Conservation (phyloP, 2,888 invertebrate species). For the Poecilus cupreus region DNA sequence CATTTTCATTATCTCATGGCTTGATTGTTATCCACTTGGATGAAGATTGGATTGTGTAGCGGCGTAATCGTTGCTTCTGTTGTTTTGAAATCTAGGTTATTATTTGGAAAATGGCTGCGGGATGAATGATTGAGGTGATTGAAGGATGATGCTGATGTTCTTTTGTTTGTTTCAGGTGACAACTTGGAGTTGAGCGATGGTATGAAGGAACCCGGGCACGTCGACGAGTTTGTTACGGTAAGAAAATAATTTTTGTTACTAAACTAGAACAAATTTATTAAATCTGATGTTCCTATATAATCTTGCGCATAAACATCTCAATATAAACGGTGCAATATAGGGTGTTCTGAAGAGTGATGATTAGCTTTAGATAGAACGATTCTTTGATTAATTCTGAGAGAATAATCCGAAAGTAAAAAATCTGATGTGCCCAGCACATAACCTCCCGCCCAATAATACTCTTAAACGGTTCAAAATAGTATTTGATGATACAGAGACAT, state of each 20-base stretch:
- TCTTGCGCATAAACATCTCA: too few relatives aligned
- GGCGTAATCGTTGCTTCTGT: not conserved
- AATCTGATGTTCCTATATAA: too few relatives aligned
- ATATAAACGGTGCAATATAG: too few relatives aligned
- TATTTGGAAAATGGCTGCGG: not conserved
- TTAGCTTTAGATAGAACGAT: too few relatives aligned
- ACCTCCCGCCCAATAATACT: too few relatives aligned
- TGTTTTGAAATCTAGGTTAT: not conserved
- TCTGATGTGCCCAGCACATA: too few relatives aligned
- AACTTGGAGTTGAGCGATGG: conserved; percentile 85
- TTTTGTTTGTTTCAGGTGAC: conserved; percentile 78
- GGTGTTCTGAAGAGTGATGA: too few relatives aligned
- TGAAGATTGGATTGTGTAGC: not conserved
- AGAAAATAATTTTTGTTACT: conserved; percentile 68
- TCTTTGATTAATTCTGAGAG: too few relatives aligned
- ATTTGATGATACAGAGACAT: too few relatives aligned
- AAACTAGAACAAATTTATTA: too few relatives aligned
- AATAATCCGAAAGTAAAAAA: too few relatives aligned
- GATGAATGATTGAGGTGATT: not conserved
- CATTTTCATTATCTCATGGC: conserved; percentile 3
- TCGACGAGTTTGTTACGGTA: conserved; percentile 83
- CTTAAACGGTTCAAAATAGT: too few relatives aligned
- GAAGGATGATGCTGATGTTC: not conserved
- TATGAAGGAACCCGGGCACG: conserved; percentile 91
- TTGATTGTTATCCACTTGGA: not conserved